These are phyloP conservation scores for Dicerorhinus sumatrensis DNA, from an alignment of 2,113 vertebrate species.

Conservation along the genomic window DNA sequence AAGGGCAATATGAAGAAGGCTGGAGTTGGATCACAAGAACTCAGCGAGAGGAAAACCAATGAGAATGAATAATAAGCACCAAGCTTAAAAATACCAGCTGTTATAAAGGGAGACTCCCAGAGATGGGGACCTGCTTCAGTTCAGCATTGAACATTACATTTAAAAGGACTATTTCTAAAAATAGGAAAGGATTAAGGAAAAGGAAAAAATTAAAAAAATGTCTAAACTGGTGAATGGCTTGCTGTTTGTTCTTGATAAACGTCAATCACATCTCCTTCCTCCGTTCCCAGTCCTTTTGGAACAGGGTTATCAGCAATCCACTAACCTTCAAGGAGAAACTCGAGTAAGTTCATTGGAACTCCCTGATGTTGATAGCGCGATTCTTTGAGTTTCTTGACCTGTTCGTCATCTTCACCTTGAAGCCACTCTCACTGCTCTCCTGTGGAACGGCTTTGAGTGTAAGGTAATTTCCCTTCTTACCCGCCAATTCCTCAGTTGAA, in stretches of 20 bases:
- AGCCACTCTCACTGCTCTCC: not conserved
- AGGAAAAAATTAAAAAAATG: conserved; percentile 80
- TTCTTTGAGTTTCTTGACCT: not conserved
- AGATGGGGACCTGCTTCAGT: conserved; percentile 84
- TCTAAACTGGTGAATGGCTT: conserved; percentile 88
- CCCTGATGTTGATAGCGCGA: conserved; percentile 76
- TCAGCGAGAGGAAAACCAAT: not conserved
- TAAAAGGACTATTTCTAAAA: conserved; percentile 78
- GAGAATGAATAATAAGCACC: not conserved
- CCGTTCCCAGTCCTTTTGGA: conserved; percentile 94
- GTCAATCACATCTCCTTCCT: conserved; percentile 94
- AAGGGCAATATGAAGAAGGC: not conserved
- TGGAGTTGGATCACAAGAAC: not conserved
- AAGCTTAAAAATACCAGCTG: not conserved
- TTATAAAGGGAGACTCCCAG: not conserved
- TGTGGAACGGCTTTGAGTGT: not conserved
- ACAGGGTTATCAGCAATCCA: conserved; percentile 95
- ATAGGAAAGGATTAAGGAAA: not conserved
- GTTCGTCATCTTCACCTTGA: not conserved
- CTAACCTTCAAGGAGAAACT: conserved; percentile 94
- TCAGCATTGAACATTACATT: conserved; percentile 82
- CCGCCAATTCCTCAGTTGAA: not conserved
- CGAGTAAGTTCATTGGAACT: conserved; percentile 91
- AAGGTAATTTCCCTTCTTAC: not conserved
- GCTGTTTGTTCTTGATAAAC: conserved; percentile 96